phyloP scores from a whole-genome alignment of 37 sponge, comb jelly and placozoan genomes.

The Amphimedon queenslandica region DNA sequence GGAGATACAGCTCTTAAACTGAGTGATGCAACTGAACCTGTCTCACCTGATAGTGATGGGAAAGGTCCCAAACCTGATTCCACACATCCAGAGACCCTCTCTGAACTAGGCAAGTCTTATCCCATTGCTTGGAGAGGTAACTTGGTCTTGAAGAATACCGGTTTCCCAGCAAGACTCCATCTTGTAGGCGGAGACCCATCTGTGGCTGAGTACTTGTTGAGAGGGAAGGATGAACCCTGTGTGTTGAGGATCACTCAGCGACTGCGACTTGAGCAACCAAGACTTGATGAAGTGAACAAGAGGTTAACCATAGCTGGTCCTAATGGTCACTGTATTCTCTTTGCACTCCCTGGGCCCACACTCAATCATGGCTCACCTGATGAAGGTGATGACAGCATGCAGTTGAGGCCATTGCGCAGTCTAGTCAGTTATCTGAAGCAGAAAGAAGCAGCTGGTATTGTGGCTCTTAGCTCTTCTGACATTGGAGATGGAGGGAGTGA shows the following conservation, averaged over 20 bases:
- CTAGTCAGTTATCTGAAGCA: conserved; percentile 88
- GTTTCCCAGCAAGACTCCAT: conserved; percentile 87
- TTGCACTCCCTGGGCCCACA: conserved; percentile 77
- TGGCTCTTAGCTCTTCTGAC: conserved; percentile 49
- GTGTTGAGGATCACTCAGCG: conserved; percentile 82
- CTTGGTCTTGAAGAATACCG: conserved; percentile 87
- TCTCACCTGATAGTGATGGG: conserved; percentile 25
- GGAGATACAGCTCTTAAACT: conserved; percentile 55
- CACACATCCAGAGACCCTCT: conserved; percentile 36
- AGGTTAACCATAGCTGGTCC: conserved; percentile 85
- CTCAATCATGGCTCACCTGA: conserved; percentile 25
- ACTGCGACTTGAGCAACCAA: conserved; percentile 83
- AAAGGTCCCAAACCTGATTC: conserved; percentile 35
- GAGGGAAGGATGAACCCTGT: conserved; percentile 36
- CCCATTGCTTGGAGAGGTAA: conserved; percentile 91
- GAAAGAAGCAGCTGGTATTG: conserved; percentile 96
- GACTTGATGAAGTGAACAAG: conserved; percentile 94
- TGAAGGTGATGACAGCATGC: conserved; percentile 8
- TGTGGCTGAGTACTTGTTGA: conserved; percentile 61
- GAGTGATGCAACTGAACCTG: conserved; percentile 42
- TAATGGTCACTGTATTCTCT: conserved; percentile 75
- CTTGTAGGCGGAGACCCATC: conserved; percentile 88
- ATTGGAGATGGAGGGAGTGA: not conserved
- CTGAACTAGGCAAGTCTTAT: conserved; percentile 76
- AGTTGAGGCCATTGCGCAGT: conserved; percentile 80